phyloP scores from a whole-genome alignment of 2,113 vertebrate species.

The Caloenas nicobarica region DNA sequence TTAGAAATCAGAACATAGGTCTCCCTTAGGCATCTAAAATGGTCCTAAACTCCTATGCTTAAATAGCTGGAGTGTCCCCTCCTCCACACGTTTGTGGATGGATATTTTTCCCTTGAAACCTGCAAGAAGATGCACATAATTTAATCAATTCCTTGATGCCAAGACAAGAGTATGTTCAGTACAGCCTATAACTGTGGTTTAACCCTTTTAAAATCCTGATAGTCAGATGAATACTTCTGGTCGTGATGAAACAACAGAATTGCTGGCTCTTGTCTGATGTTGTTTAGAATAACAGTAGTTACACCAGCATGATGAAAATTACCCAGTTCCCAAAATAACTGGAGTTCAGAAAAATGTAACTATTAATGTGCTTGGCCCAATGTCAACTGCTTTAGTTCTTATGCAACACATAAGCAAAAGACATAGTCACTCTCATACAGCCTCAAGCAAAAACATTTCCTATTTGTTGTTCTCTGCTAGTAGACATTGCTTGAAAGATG shows the following conservation, averaged over 20 bases:
- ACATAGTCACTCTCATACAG: neutral
- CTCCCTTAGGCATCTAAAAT: neutral
- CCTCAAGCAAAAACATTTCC: neutral
- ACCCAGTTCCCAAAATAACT: constrained; percentile 10
- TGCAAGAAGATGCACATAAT: neutral
- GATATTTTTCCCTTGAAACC: neutral
- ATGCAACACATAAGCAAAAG: neutral
- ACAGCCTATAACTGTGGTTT: neutral
- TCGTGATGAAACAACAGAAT: neutral
- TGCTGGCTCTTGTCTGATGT: neutral
- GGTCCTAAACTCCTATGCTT: neutral
- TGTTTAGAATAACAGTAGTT: neutral
- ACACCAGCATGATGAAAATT: neutral
- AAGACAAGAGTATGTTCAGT: neutral
- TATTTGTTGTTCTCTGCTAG: neutral
- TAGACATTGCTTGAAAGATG: neutral
- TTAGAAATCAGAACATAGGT: neutral
- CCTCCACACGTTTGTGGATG: neutral
- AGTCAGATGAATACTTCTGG: neutral
- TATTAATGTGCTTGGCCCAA: neutral
- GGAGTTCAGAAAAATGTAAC: neutral
- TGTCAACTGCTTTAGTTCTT: neutral
- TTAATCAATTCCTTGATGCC: neutral
- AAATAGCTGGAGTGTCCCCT: neutral
- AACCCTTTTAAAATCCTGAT: neutral